phyloP scores from a whole-genome alignment of 2,888 invertebrate genomes.

The Platycheirus rosarum region DNA sequence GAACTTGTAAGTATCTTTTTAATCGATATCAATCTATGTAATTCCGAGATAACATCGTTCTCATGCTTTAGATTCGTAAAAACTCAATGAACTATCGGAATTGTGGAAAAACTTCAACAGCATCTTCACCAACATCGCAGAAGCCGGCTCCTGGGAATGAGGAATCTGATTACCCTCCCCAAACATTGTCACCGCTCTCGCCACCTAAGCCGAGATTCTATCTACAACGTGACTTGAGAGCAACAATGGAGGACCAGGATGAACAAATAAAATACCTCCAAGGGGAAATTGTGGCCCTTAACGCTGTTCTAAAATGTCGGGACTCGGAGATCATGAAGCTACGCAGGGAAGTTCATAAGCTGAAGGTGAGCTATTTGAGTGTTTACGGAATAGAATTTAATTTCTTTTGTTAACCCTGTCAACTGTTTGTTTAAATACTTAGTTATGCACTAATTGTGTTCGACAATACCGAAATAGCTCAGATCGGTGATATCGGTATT shows the following conservation, averaged over 20 bases:
- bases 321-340: slow-evolving; percentile 85
- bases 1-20: slow-evolving; percentile 76
- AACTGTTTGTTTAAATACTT: slow-evolving; percentile 54
- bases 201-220: slow-evolving; percentile 31
- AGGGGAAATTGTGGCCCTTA: slow-evolving; percentile 84
- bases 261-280: slow-evolving; percentile 83
- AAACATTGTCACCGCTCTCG: slow-evolving; percentile 49
- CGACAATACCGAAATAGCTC: slow-evolving; percentile 22
- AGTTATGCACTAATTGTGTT: slow-evolving; percentile 42
- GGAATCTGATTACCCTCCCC: slow-evolving; percentile 43
- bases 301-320: slow-evolving; percentile 84
- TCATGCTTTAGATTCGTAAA: slow-evolving; percentile 75
- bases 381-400: too few species aligned
- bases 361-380: slow-evolving; percentile 87
- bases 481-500: slow-evolving; percentile 42
- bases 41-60: slow-evolving; percentile 33
- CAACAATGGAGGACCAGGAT: slow-evolving; percentile 76
- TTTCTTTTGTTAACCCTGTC: too few species aligned
- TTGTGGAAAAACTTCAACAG: slow-evolving; percentile 48
- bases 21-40: background rate
- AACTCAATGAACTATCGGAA: slow-evolving; percentile 76
- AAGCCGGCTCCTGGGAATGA: slow-evolving; percentile 36
- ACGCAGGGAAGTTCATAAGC: slow-evolving; percentile 88
- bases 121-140: slow-evolving; percentile 47
- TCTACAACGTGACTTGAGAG: slow-evolving; percentile 18